A percentile compares a stretch with the other conserved stretches of the same genome.
phyloP scores from a whole-genome alignment of 2,113 vertebrate genomes.

The Calyptommatus sinebrachiatus region DNA sequence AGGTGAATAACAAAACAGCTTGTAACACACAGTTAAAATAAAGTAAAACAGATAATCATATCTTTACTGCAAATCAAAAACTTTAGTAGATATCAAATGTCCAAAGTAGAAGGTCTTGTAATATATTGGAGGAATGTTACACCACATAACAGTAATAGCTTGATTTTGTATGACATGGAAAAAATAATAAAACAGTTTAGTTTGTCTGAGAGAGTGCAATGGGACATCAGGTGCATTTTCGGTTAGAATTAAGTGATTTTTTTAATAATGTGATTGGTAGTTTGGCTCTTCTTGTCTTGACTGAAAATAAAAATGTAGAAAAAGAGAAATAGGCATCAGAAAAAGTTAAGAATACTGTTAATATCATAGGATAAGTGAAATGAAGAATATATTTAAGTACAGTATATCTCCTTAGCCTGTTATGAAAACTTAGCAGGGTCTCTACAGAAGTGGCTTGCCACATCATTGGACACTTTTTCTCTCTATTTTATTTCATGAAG shows the following conservation, averaged over 20 bases:
- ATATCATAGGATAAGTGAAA: not conserved
- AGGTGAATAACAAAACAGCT: too few species aligned
- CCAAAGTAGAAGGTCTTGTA: too few species aligned
- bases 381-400: not conserved
- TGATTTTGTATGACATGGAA: not conserved
- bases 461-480: too few species aligned
- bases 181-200: not conserved
- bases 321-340: not conserved
- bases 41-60: not conserved
- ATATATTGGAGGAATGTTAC: not conserved
- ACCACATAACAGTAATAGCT: not conserved
- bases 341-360: constrained; percentile 5
- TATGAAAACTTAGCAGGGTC: too few species aligned
- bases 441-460: too few species aligned
- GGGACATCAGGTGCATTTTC: not conserved
- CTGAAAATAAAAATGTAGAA: constrained; percentile 11
- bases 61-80: not conserved
- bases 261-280: not conserved
- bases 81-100: not conserved
- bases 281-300: constrained; percentile 23
- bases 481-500: too few species aligned
- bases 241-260: not conserved
- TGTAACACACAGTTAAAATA: too few species aligned
- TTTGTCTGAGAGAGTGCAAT: not conserved
- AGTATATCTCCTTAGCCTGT: constrained; percentile 29